A percentile compares a stretch with the other conserved stretches of the same genome.
Evolutionary conservation across 2,113 vertebrate genomes (phyloP).

Genomic region (Hypanus sabinus): DNA sequence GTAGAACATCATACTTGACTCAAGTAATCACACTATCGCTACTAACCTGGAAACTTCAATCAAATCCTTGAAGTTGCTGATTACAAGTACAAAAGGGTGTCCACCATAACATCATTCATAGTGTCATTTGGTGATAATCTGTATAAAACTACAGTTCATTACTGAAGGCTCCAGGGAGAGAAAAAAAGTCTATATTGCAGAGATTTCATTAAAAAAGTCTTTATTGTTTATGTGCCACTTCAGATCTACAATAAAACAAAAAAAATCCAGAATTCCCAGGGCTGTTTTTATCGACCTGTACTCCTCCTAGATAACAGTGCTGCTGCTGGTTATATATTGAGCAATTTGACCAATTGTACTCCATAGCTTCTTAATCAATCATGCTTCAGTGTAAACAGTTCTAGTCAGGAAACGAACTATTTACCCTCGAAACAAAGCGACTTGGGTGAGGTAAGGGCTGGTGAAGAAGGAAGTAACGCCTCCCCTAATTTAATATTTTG

Average conservation of each 20-base stretch:
- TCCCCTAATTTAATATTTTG: not conserved
- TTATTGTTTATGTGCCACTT: not conserved
- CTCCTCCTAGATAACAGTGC: not conserved
- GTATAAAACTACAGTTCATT: not conserved
- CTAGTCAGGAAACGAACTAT: not conserved
- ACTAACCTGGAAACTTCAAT: no score
- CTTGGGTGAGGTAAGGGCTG: not conserved
- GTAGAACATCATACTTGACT: no score
- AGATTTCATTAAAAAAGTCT: not conserved
- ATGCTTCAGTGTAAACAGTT: not conserved
- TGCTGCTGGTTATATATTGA: not conserved
- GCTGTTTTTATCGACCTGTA: not conserved
- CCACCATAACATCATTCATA: not conserved
- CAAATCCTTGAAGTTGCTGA: not conserved
- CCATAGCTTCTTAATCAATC: not conserved
- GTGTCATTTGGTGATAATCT: not conserved
- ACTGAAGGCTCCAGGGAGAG: not conserved
- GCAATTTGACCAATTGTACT: not conserved
- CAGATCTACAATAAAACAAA: not conserved
- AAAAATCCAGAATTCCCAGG: constrained; percentile 6
- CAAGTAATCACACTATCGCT: no score
- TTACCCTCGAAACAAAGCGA: not conserved
- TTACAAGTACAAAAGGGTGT: not conserved
- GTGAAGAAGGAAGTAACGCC: no score
- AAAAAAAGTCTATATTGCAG: not conserved